phyloP scores from a whole-genome alignment of 2,113 vertebrate species.

The Pseudorhombus dupliciocellatus region DNA sequence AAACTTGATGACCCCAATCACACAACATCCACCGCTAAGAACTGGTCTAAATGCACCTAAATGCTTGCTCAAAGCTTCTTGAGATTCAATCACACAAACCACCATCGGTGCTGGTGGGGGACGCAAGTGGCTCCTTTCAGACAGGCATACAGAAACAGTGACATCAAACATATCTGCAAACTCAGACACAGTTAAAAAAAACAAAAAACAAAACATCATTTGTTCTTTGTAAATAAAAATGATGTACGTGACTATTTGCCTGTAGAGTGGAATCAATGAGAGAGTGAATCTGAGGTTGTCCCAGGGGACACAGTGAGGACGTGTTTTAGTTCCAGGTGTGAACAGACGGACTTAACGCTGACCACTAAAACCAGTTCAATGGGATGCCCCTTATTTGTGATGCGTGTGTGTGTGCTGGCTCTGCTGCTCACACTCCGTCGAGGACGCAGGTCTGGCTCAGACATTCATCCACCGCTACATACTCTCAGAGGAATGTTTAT shows the following conservation, averaged over 20 bases:
- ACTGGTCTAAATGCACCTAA: too few species aligned
- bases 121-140: too few species aligned
- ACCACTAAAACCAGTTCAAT: background rate
- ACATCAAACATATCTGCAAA: too few species aligned
- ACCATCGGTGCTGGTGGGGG: too few species aligned
- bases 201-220: background rate
- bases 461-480: slow-evolving; percentile 51
- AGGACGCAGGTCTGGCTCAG: slow-evolving; percentile 62
- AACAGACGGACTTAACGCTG: background rate
- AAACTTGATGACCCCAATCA: too few species aligned
- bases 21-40: too few species aligned
- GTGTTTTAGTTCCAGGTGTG: background rate
- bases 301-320: too few species aligned
- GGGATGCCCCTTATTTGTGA: background rate
- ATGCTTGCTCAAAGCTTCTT: too few species aligned
- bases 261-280: background rate
- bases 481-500: slow-evolving; percentile 30
- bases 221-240: too few species aligned
- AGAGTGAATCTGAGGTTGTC: too few species aligned
- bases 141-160: background rate
- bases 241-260: background rate
- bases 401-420: slow-evolving; percentile 36
- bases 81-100: too few species aligned
- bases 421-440: slow-evolving; percentile 65
- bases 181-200: too few species aligned